phyloP scores from a whole-genome alignment of 2,113 vertebrate species.

The rabbit (Oryctolagus cuniculus) region DNA sequence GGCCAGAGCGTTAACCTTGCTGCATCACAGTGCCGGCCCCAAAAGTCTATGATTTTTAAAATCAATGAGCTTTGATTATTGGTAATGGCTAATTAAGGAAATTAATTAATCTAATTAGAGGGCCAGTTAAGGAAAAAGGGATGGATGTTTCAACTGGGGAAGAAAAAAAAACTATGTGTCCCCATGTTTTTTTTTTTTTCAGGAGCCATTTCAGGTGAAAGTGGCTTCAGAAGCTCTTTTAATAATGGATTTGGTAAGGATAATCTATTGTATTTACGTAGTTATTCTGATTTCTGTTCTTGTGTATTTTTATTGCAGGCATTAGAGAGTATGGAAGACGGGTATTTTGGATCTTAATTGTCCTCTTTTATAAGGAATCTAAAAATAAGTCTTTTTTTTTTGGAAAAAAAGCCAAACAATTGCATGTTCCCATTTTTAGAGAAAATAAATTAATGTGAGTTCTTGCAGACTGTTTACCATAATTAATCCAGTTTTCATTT shows the following conservation, averaged over 20 bases:
- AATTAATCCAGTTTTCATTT: constrained; percentile 68
- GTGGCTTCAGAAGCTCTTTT: constrained; percentile 96
- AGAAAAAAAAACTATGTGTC: constrained; percentile 52
- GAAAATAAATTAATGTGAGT: constrained; percentile 80
- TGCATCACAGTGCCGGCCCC: too few species aligned
- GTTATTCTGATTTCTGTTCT: constrained; percentile 77
- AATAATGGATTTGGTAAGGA: constrained; percentile 98
- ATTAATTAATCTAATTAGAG: too few species aligned
- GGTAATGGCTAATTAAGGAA: not conserved
- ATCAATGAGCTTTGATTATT: constrained; percentile 5
- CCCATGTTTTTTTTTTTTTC: constrained; percentile 68
- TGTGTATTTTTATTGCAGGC: constrained; percentile 78
- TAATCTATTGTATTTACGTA: constrained; percentile 59
- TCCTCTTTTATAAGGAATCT: constrained; percentile 81
- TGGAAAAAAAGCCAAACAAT: constrained; percentile 77
- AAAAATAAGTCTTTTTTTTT: constrained; percentile 68
- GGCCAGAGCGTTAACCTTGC: too few species aligned
- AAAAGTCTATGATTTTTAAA: too few species aligned
- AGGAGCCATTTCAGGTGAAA: constrained; percentile 97
- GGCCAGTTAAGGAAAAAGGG: constrained; percentile 10
- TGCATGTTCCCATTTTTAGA: constrained; percentile 78
- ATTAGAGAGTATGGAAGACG: constrained; percentile 80
- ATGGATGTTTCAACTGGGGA: not conserved
- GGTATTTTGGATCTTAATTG: constrained; percentile 81
- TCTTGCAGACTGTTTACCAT: constrained; percentile 70